Percentiles rank a stretch among this genome's conserved stretches.
These are phyloP conservation scores for Oasisia sp. DNA, from an alignment of 2,888 invertebrate species.

Conservation along the genomic window DNA sequence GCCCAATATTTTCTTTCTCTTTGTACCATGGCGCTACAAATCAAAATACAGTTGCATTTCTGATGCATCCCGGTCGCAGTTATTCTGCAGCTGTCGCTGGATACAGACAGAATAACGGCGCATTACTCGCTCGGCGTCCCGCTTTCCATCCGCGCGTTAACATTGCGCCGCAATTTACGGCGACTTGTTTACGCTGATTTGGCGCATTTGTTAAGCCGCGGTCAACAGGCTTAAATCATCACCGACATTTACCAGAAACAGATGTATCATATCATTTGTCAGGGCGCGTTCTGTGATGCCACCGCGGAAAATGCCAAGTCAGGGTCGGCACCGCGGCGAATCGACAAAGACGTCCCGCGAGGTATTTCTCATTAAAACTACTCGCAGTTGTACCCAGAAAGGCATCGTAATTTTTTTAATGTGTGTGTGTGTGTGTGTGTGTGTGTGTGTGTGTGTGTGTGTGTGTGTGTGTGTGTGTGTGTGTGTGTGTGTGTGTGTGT, in stretches of 20 bases:
- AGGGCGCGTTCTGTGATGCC: neutral
- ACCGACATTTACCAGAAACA: neutral
- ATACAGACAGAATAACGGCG: neutral
- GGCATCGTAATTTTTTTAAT: too few relatives aligned
- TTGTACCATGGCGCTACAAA: neutral
- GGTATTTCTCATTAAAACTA: neutral
- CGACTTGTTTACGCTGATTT: neutral
- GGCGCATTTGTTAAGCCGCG: constrained; percentile 17
- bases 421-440: too few relatives aligned
- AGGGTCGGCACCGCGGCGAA: neutral
- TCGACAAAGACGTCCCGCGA: neutral
- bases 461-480: too few relatives aligned
- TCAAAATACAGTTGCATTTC: neutral
- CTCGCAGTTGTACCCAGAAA: neutral
- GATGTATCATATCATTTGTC: neutral
- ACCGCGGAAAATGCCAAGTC: neutral
- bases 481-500: too few relatives aligned
- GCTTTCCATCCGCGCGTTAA: neutral
- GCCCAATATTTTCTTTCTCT: neutral
- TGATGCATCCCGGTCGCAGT: neutral
- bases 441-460: too few relatives aligned
- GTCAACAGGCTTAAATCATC: neutral
- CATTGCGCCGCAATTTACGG: constrained; percentile 17
- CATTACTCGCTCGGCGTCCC: neutral
- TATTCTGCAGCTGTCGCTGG: neutral